Evolutionary conservation across 2,113 vertebrate species (phyloP).

Genomic region (Alethe castanea): DNA sequence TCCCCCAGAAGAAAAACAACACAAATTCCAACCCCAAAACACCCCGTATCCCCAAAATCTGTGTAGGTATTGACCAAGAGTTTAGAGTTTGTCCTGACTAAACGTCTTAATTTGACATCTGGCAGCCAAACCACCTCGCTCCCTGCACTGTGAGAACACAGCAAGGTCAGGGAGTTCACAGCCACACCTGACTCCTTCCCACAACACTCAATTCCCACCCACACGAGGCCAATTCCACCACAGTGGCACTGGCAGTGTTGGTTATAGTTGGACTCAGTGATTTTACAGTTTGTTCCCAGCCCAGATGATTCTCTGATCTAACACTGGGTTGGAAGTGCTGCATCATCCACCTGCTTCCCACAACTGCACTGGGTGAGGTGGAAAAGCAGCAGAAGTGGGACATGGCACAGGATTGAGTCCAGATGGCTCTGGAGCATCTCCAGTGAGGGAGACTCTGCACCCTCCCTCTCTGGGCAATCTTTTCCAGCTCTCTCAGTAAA

Average conservation of each 20-base stretch:
- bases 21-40: neutral
- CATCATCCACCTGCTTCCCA: neutral
- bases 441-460: neutral
- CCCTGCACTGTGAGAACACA: neutral
- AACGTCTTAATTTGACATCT: neutral
- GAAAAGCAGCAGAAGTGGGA: neutral
- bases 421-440: neutral
- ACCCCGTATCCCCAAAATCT: neutral
- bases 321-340: neutral
- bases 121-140: neutral
- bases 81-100: neutral
- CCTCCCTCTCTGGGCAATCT: neutral
- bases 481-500: neutral
- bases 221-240: neutral
- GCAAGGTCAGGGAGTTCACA: neutral
- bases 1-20: fast-evolving
- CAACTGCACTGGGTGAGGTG: fast-evolving
- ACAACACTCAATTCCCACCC: neutral
- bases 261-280: fast-evolving
- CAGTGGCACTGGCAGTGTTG: fast-evolving
- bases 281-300: neutral
- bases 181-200: neutral
- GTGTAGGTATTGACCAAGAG: neutral
- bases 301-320: neutral
- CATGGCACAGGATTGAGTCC: neutral